Evolutionary conservation across 2,888 invertebrate genomes (phyloP).

Genomic region (Ctena decussata): DNA sequence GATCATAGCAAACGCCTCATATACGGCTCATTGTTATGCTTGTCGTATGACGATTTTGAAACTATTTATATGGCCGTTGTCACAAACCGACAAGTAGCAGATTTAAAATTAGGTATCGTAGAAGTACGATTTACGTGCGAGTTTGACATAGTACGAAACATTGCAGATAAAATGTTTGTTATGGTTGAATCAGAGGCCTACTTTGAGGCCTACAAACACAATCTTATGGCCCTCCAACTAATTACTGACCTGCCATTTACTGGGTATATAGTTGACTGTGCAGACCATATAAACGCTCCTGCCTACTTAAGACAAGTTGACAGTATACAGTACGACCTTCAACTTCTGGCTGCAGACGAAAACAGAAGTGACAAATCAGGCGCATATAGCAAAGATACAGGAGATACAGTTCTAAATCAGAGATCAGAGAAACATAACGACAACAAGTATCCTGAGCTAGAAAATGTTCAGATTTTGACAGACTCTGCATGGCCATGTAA

Average conservation of each 20-base stretch:
- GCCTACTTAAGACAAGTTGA: conserved; percentile 49
- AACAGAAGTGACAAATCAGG: too few species aligned
- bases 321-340: background rate
- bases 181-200: conserved; percentile 93
- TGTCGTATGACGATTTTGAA: conserved; percentile 91
- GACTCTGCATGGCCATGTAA: conserved; percentile 77
- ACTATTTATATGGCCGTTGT: conserved; percentile 91
- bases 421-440: too few species aligned
- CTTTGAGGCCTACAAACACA: conserved; percentile 93
- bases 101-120: conserved; percentile 66
- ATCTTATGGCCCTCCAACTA: conserved; percentile 90
- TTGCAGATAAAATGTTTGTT: conserved; percentile 75
- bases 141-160: conserved; percentile 9
- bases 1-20: conserved; percentile 89
- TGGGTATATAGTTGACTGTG: conserved; percentile 68
- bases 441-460: background rate
- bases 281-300: conserved; percentile 60
- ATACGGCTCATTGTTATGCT: conserved; percentile 92
- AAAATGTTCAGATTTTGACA: conserved; percentile 7
- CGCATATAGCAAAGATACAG: too few species aligned
- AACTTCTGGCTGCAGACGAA: too few species aligned
- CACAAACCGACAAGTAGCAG: conserved; percentile 63
- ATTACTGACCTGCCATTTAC: conserved; percentile 86
- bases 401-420: too few species aligned
- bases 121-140: conserved; percentile 62